These are phyloP conservation scores for Macrobrachium rosenbergii DNA, from an alignment of 1,140 invertebrate genomes.

Conservation along the genomic window DNA sequence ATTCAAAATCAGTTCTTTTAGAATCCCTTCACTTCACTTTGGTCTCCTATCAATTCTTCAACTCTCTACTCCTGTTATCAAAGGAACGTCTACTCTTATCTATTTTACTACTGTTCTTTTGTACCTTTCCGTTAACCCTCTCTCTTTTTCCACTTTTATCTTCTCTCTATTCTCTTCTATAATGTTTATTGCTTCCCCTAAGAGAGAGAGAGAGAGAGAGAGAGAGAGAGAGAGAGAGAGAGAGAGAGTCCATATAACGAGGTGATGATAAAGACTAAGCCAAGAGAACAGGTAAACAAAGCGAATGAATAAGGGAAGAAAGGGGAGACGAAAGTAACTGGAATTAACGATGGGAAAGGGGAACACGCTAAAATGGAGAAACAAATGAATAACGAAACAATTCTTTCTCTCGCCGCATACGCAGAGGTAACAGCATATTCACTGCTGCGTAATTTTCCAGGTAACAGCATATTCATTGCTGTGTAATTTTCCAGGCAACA, in stretches of 20 bases:
- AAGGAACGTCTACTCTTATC: too few relatives aligned
- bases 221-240: not conserved
- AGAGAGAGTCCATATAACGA: not conserved
- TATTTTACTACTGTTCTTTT: not conserved
- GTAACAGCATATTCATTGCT: too few relatives aligned
- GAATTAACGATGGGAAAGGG: not conserved
- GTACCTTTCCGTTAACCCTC: not conserved
- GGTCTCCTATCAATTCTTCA: too few relatives aligned
- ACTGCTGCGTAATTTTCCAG: too few relatives aligned
- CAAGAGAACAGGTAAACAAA: not conserved
- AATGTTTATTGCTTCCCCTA: too few relatives aligned
- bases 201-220: conserved; percentile 2
- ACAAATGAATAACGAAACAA: too few relatives aligned
- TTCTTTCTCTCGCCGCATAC: too few relatives aligned
- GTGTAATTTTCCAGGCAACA: too few relatives aligned
- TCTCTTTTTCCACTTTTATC: not conserved
- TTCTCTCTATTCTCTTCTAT: not conserved
- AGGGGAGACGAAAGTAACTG: not conserved
- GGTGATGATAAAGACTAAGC: not conserved
- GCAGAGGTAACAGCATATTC: too few relatives aligned
- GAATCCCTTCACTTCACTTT: too few relatives aligned
- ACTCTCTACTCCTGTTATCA: too few relatives aligned
- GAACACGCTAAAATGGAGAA: not conserved
- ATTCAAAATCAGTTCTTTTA: too few relatives aligned
- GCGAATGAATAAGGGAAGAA: not conserved